Percentiles rank a stretch among this genome's conserved stretches.
Conservation (phyloP, 2,888 invertebrate species). For the Agrotis puta region DNA sequence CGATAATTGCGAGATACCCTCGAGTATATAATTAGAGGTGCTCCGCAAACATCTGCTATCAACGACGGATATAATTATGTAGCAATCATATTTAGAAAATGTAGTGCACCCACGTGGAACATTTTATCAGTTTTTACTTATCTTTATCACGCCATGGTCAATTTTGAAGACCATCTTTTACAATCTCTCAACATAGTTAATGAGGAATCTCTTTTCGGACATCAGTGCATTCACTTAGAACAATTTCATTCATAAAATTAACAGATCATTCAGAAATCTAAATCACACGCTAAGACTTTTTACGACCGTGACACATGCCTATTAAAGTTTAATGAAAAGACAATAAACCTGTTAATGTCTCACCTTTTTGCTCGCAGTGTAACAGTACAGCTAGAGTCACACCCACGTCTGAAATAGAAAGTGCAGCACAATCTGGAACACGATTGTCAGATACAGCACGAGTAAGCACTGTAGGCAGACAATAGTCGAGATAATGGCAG, state of each 20-base stretch:
- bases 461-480: constrained; percentile 18
- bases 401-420: constrained; percentile 65
- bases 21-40: constrained; percentile 64
- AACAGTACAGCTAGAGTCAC: constrained; percentile 52
- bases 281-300: constrained; percentile 28
- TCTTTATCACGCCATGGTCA: neutral
- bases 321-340: constrained; percentile 40
- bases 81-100: constrained; percentile 30
- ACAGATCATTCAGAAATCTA: constrained; percentile 20
- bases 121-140: constrained; percentile 16
- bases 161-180: neutral
- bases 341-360: constrained; percentile 44
- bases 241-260: constrained; percentile 14
- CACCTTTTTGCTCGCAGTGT: constrained; percentile 47
- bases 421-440: constrained; percentile 58
- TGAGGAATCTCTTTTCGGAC: neutral
- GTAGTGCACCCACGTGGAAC: neutral
- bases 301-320: constrained; percentile 30
- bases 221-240: neutral
- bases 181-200: neutral
- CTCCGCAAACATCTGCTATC: constrained; percentile 57
- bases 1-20: constrained; percentile 67
- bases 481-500: constrained; percentile 27
- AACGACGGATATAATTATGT: constrained; percentile 47
- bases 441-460: constrained; percentile 78